Conservation (phyloP, 2,797 vertebrate species). For the Mico argentatus region DNA sequence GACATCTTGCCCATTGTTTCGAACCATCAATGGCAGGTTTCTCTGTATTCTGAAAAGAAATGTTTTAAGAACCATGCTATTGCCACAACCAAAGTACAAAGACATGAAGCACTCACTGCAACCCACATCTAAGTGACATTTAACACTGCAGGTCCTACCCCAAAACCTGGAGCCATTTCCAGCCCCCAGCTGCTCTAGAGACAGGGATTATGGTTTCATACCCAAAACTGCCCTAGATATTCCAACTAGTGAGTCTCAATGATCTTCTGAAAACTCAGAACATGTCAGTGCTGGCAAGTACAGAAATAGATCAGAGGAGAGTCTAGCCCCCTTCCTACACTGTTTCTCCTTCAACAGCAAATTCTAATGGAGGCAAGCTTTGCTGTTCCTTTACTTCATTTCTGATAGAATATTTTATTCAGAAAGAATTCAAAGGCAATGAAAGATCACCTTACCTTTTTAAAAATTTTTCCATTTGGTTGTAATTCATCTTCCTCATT, state of each 20-base stretch:
- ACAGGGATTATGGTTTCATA: neutral
- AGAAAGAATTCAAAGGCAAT: neutral
- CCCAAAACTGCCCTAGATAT: neutral
- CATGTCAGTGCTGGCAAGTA: rapidly evolving
- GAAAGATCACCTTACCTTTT: conserved; percentile 89
- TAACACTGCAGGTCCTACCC: neutral
- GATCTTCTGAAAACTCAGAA: neutral
- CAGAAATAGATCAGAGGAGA: neutral
- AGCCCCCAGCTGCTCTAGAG: neutral
- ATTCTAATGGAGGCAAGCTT: neutral
- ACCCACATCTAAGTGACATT: neutral
- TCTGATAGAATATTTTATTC: neutral
- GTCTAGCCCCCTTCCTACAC: too few species aligned
- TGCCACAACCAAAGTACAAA: conserved; percentile 21
- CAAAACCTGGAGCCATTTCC: neutral
- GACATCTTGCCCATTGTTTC: neutral
- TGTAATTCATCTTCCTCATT: conserved; percentile 95
- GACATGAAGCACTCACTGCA: neutral
- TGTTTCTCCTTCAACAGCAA: neutral
- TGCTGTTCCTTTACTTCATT: neutral
- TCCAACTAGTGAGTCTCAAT: neutral
- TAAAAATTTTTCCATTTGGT: conserved; percentile 94
- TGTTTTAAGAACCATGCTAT: neutral
- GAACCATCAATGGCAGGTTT: neutral
- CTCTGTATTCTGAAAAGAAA: neutral